A percentile compares a stretch with the other conserved stretches of the same genome.
phyloP scores from a whole-genome alignment of 1,140 invertebrate species.

The Cotesia chilonis region DNA sequence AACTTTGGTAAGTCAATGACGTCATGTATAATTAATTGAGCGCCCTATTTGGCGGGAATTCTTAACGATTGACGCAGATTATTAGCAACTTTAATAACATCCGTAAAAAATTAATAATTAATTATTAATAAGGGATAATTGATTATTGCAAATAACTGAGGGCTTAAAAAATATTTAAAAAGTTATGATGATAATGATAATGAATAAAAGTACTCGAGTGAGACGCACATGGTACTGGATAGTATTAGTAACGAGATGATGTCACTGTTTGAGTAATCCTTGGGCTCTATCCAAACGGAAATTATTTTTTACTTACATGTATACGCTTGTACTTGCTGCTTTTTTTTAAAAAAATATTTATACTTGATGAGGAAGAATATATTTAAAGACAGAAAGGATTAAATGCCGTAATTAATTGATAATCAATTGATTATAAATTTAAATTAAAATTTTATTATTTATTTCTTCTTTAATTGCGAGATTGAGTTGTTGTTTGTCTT shows the following conservation, averaged over 20 bases:
- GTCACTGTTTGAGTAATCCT: constrained; percentile 35
- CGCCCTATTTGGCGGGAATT: constrained; percentile 15
- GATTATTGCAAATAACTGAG: too few relatives aligned
- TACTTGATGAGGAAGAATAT: too few relatives aligned
- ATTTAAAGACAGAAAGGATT: too few relatives aligned
- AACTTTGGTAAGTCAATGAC: background rate
- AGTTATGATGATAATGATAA: too few relatives aligned
- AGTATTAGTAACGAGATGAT: constrained; percentile 22
- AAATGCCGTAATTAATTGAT: too few relatives aligned
- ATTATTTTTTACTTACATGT: constrained; percentile 9
- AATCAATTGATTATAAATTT: too few relatives aligned
- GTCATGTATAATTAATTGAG: constrained; percentile 19
- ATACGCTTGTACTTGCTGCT: background rate
- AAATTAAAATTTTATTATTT: too few relatives aligned
- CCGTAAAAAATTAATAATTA: background rate
- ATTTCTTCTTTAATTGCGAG: too few relatives aligned
- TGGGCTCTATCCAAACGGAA: constrained; percentile 21
- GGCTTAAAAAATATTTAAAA: too few relatives aligned
- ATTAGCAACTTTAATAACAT: background rate
- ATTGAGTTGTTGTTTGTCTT: too few relatives aligned
- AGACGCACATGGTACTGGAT: constrained; percentile 32
- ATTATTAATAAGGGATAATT: too few relatives aligned
- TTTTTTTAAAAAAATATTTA: too few relatives aligned
- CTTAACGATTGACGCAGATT: constrained; percentile 3
- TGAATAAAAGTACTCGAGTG: constrained; percentile 2